Evolutionary conservation across 2,113 vertebrate species (phyloP).

Genomic region (Sturnus vulgaris): DNA sequence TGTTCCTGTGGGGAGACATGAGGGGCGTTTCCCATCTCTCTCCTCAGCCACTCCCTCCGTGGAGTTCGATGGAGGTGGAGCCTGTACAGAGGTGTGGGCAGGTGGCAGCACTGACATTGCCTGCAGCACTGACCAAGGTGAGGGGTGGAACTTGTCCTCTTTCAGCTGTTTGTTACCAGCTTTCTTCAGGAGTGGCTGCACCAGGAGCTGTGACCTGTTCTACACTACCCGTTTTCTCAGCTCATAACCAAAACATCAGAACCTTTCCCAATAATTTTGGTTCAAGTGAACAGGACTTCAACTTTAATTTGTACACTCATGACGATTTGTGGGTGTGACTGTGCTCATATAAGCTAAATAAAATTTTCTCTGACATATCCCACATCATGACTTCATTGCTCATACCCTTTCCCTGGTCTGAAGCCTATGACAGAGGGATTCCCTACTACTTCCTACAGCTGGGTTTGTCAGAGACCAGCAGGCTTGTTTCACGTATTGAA

Average conservation of each 20-base stretch:
- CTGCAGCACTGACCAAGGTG: not conserved
- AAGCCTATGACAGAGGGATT: not conserved
- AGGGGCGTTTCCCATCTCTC: fast-evolving
- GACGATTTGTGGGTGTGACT: not conserved
- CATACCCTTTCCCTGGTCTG: fast-evolving
- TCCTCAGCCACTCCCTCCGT: fast-evolving
- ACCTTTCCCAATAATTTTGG: fast-evolving
- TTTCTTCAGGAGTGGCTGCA: not conserved
- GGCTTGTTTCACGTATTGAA: not conserved
- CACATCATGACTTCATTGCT: not conserved
- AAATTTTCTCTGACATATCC: not conserved
- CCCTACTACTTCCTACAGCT: not conserved
- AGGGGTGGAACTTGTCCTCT: not conserved
- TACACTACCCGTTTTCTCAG: not conserved
- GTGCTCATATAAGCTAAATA: not conserved
- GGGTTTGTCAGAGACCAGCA: not conserved
- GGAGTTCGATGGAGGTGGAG: fast-evolving
- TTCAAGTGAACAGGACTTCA: not conserved
- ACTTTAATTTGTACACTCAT: not conserved
- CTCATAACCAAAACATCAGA: not conserved
- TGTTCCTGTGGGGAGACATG: fast-evolving
- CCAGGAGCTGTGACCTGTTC: not conserved
- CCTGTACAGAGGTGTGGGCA: fast-evolving
- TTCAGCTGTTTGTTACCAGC: not conserved
- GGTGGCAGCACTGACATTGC: too few species aligned